Conservation (phyloP, 53 echinoderm and acorn worm genomes). For the Apostichopus leukothele region DNA sequence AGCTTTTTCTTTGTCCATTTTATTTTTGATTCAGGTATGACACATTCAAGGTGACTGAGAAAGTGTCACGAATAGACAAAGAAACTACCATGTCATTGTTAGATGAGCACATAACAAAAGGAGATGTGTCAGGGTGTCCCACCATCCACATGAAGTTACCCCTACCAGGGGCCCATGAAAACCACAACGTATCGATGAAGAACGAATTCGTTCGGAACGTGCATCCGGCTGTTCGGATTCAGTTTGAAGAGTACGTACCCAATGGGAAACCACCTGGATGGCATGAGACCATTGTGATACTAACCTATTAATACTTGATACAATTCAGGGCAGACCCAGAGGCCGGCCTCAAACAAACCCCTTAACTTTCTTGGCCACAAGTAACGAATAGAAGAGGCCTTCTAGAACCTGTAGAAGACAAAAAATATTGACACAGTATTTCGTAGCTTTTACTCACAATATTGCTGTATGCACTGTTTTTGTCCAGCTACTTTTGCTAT, state of each 20-base stretch:
- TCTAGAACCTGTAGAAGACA: too few relatives aligned
- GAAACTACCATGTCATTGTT: neutral
- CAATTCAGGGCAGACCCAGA: too few relatives aligned
- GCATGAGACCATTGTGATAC: too few relatives aligned
- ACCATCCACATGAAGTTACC: slow-evolving; percentile 1
- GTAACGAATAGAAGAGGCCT: too few relatives aligned
- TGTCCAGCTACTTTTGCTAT: too few relatives aligned
- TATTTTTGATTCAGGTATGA: neutral
- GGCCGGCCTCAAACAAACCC: too few relatives aligned
- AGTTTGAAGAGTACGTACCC: neutral
- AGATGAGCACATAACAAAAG: neutral
- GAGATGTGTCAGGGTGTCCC: neutral
- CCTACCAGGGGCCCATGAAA: neutral
- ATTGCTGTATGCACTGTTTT: too few relatives aligned
- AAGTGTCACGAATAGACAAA: neutral
- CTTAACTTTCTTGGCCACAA: too few relatives aligned
- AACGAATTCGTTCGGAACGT: neutral
- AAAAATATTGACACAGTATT: too few relatives aligned
- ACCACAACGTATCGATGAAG: neutral
- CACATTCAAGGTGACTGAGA: neutral
- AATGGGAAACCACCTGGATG: neutral
- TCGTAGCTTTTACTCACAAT: too few relatives aligned
- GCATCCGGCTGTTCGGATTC: neutral
- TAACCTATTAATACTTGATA: too few relatives aligned
- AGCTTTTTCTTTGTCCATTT: neutral